Conservation (phyloP, 2,888 invertebrate species). For the Ernsta delagoae region DNA sequence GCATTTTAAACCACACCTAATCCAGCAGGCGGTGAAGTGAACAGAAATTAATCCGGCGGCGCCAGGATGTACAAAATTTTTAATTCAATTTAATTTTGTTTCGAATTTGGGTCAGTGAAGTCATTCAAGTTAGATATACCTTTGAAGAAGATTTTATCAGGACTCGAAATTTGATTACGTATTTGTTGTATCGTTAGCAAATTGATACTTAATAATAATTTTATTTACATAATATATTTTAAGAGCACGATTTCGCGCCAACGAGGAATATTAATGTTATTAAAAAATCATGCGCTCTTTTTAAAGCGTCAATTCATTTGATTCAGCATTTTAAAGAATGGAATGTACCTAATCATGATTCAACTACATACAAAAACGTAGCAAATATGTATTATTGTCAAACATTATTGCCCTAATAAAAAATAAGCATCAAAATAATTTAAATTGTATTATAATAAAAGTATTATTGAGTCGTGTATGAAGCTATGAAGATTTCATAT, state of each 20-base stretch:
- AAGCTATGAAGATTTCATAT: neutral
- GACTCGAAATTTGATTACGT: neutral
- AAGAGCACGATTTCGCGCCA: neutral
- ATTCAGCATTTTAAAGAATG: too few species aligned
- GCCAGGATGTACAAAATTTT: neutral
- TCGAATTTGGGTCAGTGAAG: neutral
- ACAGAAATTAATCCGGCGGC: slow-evolving; percentile 2
- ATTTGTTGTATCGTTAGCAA: neutral
- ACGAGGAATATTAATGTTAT: neutral
- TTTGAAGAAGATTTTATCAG: neutral
- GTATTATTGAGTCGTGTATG: too few species aligned
- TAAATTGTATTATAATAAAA: neutral
- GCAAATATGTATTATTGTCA: too few species aligned
- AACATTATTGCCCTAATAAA: too few species aligned
- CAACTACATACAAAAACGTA: too few species aligned
- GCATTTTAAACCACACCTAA: neutral
- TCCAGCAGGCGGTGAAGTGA: slow-evolving; percentile 1
- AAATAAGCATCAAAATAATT: too few species aligned
- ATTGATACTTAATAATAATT: neutral
- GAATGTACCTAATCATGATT: too few species aligned
- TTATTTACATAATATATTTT: too few species aligned
- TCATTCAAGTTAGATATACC: neutral
- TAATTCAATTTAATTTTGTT: slow-evolving; percentile 6
- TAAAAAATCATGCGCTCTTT: neutral
- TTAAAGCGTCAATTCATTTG: neutral